These are phyloP conservation scores for Mamestra brassicae DNA, from an alignment of 2,888 invertebrate genomes.

Conservation along the genomic window DNA sequence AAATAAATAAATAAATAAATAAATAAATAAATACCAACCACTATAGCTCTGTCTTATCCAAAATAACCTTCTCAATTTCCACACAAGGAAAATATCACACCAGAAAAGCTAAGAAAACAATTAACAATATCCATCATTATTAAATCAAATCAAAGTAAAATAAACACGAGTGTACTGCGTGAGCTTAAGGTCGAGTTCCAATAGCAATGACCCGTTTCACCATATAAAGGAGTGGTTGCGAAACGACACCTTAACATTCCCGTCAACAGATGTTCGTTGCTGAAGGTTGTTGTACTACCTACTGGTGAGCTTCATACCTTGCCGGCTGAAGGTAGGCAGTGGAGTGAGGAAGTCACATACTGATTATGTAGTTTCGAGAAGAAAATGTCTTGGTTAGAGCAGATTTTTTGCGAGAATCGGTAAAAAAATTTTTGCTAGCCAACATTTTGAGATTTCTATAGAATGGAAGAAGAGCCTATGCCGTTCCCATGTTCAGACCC, in stretches of 20 bases:
- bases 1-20: too few species aligned
- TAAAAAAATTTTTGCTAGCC: too few species aligned
- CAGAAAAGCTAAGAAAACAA: slow-evolving; percentile 31
- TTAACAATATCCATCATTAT: slow-evolving; percentile 29
- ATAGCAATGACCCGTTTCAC: slow-evolving; percentile 86
- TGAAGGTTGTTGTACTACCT: slow-evolving; percentile 73
- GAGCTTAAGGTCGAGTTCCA: slow-evolving; percentile 78
- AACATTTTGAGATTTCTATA: not conserved
- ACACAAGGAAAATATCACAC: not conserved
- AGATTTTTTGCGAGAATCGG: not conserved
- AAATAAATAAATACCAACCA: too few species aligned
- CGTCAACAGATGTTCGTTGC: slow-evolving; percentile 76
- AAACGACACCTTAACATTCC: slow-evolving; percentile 80
- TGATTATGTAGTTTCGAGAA: not conserved
- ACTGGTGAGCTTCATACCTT: slow-evolving; percentile 42
- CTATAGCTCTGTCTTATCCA: too few species aligned
- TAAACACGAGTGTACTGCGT: slow-evolving; percentile 55
- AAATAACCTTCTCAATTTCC: too few species aligned
- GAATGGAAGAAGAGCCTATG: too few species aligned
- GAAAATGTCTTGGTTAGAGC: not conserved
- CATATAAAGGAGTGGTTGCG: slow-evolving; percentile 81
- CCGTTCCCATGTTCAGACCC: too few species aligned
- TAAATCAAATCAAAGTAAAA: slow-evolving; percentile 63
- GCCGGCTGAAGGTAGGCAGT: slow-evolving; percentile 46
- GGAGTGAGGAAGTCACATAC: slow-evolving; percentile 23